Percentiles rank a stretch among this genome's conserved stretches.
phyloP scores from a whole-genome alignment of 2,888 invertebrate genomes.

The Eudasyphora cyanicolor region DNA sequence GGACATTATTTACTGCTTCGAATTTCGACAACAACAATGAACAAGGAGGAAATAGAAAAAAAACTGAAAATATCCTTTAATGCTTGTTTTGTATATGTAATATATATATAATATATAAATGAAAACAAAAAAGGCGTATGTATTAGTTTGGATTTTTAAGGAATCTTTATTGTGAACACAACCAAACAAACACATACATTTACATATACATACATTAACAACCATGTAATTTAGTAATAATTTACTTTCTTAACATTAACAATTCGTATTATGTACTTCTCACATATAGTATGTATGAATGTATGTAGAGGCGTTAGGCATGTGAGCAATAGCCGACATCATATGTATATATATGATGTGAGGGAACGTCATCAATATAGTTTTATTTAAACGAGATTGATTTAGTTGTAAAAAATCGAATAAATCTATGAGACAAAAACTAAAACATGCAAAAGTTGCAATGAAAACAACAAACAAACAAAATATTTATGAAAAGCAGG shows the following conservation, averaged over 20 bases:
- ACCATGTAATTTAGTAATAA: slow-evolving; percentile 20
- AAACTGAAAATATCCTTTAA: slow-evolving; percentile 27
- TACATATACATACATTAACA: neutral
- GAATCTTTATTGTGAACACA: slow-evolving; percentile 5
- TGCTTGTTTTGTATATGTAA: slow-evolving; percentile 20
- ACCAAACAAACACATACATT: neutral
- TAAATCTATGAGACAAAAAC: neutral
- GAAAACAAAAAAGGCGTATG: neutral
- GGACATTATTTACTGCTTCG: neutral
- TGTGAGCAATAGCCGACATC: too few species aligned
- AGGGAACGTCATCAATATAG: neutral
- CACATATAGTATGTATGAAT: neutral
- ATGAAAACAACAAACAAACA: neutral
- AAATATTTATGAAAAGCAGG: slow-evolving; percentile 17
- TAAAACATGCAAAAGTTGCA: neutral
- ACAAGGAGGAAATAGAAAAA: neutral
- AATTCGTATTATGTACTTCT: neutral
- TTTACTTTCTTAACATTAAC: slow-evolving; percentile 4
- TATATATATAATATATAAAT: slow-evolving; percentile 4
- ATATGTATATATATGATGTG: too few species aligned
- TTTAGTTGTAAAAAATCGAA: slow-evolving; percentile 27
- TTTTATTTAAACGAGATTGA: slow-evolving; percentile 29
- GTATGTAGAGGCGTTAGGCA: neutral
- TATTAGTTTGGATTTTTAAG: slow-evolving; percentile 16
- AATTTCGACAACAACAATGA: neutral